Evolutionary conservation across 2,113 vertebrate genomes (phyloP), one percentile per base, ranked within the genome.

Genomic region (Dipodomys merriami): DNA sequence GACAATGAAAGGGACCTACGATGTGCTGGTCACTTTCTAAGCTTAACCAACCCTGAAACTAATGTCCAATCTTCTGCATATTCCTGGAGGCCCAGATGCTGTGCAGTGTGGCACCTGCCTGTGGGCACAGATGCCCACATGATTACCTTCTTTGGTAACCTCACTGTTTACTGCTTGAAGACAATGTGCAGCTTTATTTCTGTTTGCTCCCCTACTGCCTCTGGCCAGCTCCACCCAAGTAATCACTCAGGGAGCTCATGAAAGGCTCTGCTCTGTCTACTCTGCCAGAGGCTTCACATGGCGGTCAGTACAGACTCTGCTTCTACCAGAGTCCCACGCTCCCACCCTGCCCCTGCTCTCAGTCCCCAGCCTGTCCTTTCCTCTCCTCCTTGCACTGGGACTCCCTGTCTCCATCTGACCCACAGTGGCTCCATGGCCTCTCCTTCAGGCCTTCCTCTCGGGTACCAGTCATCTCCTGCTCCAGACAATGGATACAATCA

Each of bases 321-420:
- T 7, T 18, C 27, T 6, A 4, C n/a, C 80, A 33, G 6, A 35
- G 25, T 33, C 18, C 53, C n/a, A 49, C 49, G 6, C 19, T n/a
- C 11, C 80, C 16, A 30, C 53, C 53, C 53, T 16, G 53, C 53
- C 53, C 53, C 53, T 49, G 1, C 16, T 71, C 49, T 35, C 12
- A 25, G 5, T 44, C 64, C 65, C 86, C 53, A 33, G 25, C 5
- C n/a, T 23, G 0, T 4, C 35, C 72, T 25, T 74, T 27, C 1
- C 18, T 27, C 49, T 57, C 20, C 35, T 5, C 3, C 8, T 62
- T 23, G 29, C 0, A 1, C 23, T 22, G 62, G 6, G 57, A 46
- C 39, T 2, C 6, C 13, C 18, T 7, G 0, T 25, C 39, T 16
- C 67, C 62, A 3, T 39, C 23, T 8, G 13, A 44, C 0, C 0